Evolutionary conservation across 2,113 vertebrate genomes (phyloP).

Genomic region (Sclerurus mexicanus): DNA sequence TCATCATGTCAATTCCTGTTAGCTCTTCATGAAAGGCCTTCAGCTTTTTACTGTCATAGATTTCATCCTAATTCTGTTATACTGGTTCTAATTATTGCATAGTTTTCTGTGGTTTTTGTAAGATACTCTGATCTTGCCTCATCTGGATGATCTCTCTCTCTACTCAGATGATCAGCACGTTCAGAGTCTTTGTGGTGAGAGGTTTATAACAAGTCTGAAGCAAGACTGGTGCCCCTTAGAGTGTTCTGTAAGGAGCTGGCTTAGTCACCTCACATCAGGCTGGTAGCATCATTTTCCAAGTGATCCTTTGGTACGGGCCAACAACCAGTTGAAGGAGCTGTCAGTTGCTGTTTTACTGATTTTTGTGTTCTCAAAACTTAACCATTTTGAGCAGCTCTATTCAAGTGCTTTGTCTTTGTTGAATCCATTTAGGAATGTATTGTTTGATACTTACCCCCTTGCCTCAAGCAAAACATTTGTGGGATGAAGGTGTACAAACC

Average conservation of each 20-base stretch:
- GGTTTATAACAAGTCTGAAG: background rate
- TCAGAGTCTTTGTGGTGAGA: background rate
- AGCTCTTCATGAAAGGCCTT: background rate
- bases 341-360: background rate
- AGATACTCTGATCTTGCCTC: background rate
- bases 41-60: background rate
- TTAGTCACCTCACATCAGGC: background rate
- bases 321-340: background rate
- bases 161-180: background rate
- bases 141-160: background rate
- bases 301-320: background rate
- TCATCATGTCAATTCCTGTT: background rate
- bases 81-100: background rate
- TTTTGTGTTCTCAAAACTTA: background rate
- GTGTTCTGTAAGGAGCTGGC: background rate
- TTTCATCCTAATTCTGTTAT: background rate
- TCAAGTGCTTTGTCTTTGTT: background rate
- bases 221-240: background rate
- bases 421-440: background rate
- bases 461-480: background rate
- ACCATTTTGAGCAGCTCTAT: background rate
- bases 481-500: background rate
- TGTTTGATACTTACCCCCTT: background rate
- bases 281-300: background rate
- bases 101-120: background rate